A percentile compares a stretch with the other conserved stretches of the same genome.
Evolutionary conservation across 2,888 invertebrate species (phyloP).

Genomic region (Augochlorella aurata): DNA sequence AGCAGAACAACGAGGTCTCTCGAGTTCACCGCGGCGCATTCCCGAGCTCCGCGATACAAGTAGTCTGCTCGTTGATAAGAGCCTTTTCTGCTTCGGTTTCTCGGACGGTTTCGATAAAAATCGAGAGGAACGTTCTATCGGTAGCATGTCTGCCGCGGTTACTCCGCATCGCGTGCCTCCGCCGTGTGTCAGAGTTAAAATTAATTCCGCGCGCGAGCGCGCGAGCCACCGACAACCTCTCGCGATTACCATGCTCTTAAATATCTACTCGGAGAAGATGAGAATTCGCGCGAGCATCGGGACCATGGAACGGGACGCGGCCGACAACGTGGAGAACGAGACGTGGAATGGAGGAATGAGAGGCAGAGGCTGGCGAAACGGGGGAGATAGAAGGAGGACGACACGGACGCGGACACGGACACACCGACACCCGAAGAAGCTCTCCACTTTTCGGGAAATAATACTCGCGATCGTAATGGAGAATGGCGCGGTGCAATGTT

Average conservation of each 20-base stretch:
- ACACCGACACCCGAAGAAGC: neutral
- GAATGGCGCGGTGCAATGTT: neutral
- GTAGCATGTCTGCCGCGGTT: neutral
- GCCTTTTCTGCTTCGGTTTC: too few species aligned
- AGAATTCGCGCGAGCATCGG: neutral
- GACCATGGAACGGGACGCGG: neutral
- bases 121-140: neutral
- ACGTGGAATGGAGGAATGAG: too few species aligned
- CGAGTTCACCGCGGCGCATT: neutral
- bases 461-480: neutral
- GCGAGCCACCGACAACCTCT: neutral
- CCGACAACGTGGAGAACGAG: neutral
- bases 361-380: too few species aligned
- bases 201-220: neutral
- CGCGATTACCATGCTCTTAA: neutral
- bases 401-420: too few species aligned
- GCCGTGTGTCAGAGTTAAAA: slow-evolving; percentile 12
- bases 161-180: neutral
- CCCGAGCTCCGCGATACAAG: neutral
- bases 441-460: neutral
- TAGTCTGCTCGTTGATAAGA: neutral
- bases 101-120: too few species aligned
- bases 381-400: too few species aligned
- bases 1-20: neutral
- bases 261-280: neutral